Evolutionary conservation across 37 sponge, comb jelly and placozoan species (phyloP), one percentile per base, ranked within the genome.

Genomic region (Aplysina aerophoba): DNA sequence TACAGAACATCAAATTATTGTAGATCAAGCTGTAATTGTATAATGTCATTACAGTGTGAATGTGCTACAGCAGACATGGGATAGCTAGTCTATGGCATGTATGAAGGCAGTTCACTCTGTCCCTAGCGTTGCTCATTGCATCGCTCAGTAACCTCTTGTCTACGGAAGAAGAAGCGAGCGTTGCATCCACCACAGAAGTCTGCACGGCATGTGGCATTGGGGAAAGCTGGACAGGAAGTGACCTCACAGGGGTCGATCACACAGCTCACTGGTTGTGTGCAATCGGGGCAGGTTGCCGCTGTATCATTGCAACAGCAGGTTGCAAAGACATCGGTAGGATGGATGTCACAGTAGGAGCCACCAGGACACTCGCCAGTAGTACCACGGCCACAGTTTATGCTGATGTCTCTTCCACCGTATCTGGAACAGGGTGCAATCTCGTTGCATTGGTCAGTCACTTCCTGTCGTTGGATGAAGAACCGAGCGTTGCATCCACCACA

Each of bases 101-200:
- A n/a, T n/a, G n/a, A n/a, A n/a, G n/a, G n/a, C n/a, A n/a, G n/a
- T n/a, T n/a, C n/a, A n/a, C n/a, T n/a, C n/a, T n/a, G n/a, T n/a
- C n/a, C n/a, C n/a, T n/a, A n/a, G n/a, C n/a, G n/a, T n/a, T n/a
- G n/a, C n/a, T n/a, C n/a, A n/a, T n/a, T n/a, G n/a, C n/a, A n/a
- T 58, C 59, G 17, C 15, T 58, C 59, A 58, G 19, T 19, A 58
- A 58, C 59, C 17, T 20, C 19, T 15, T 15, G 15, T 31, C 30
- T 73, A 13, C 41, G 40, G 0, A 44, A 3, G 53, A 39, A 75
- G 54, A 39, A 75, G 53, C 78, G 78, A 37, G 78, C 78, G n/a
- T 75, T 75, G 53, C 78, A 75, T 20, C 78, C 78, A 39, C 78
- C 78, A 21, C 78, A 75, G 50, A 39, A 75, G 78, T 75, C 78